Base-by-base conservation (phyloP, 92 coral and sea anemone genomes). In the Palythoa grandis region DNA sequence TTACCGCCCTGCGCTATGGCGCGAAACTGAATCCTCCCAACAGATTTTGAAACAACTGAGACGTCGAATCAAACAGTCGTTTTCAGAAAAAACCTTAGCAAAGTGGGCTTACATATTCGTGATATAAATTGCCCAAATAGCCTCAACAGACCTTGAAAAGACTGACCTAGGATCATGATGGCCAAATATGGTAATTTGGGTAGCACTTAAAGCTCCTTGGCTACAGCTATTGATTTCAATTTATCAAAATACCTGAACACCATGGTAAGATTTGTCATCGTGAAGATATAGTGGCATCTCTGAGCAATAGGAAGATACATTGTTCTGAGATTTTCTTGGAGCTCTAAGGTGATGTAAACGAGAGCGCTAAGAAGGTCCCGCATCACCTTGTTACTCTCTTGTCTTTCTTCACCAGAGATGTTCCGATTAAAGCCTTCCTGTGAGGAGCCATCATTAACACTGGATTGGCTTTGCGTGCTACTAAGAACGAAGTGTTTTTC, bases 251-350 rank as follows among this genome's bases (percentile, higher is more conserved):
- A 94, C 98, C 98, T 93, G 90, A 96, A 96, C 76, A 97, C 93
- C 99, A 97, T 97, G 56, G 99, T 97, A 56, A 97, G 87, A 84
- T 97, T 98, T n/a, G 93, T 94, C 99, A 97, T 91, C 71, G 99
- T 97, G 40, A 97, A 97, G 89, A 97, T 92, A 77, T 97, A 97
- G 88, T 97, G 99, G 87, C 99, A 97, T 76, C 99, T 88, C 87
- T 95, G 99, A 43, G 99, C 91, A 20, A 98, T 97, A 1, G 95
- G 96, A 19, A 97, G 92, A 86, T 91, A 97, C 99, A 96, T 97
- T 37, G 93, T 88, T 19, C 99, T 92, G 43, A 97, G 82, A 70
- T 93, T 90, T 72, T 91, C 95, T 91, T 97, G 99, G 38, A 97
- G 92, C 76, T 97, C 97, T 72, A 97, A 88, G 56, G 98, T 97